Conservation (phyloP, 1,140 invertebrate genomes). For the Brachionus calyciflorus region DNA sequence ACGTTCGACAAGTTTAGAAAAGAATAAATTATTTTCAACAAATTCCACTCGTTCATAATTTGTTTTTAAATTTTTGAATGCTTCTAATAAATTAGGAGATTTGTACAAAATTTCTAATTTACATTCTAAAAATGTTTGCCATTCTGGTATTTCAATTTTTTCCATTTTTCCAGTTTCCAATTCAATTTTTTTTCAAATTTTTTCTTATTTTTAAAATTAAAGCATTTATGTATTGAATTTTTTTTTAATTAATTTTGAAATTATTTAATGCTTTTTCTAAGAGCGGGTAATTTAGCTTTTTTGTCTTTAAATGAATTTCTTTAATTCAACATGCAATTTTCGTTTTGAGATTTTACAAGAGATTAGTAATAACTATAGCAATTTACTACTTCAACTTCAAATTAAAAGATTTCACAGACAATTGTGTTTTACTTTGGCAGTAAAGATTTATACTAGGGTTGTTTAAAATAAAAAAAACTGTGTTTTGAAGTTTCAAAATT, state of each 20-base stretch:
- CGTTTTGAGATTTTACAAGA: no score
- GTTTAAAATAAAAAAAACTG: no score
- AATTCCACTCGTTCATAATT: constrained; percentile 13
- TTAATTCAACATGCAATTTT: no score
- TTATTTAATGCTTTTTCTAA: background rate
- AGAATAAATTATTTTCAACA: background rate
- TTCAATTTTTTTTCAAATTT: background rate
- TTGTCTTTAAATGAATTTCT: no score
- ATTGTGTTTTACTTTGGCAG: no score
- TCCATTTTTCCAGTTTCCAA: background rate
- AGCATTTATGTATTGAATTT: no score
- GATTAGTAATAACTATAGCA: no score
- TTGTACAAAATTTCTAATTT: background rate
- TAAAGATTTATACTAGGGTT: no score
- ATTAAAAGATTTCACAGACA: no score
- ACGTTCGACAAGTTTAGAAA: background rate
- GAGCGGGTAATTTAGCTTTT: no score
- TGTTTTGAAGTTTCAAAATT: no score
- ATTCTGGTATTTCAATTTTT: background rate
- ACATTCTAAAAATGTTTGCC: background rate
- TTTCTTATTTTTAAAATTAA: background rate
- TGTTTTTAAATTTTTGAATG: constrained; percentile 8
- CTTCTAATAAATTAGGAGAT: background rate
- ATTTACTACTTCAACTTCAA: no score
- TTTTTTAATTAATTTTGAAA: background rate